These are phyloP conservation scores for Montipora efflorescens DNA, from an alignment of 64 coral and sea anemone genomes.

Conservation along the genomic window DNA sequence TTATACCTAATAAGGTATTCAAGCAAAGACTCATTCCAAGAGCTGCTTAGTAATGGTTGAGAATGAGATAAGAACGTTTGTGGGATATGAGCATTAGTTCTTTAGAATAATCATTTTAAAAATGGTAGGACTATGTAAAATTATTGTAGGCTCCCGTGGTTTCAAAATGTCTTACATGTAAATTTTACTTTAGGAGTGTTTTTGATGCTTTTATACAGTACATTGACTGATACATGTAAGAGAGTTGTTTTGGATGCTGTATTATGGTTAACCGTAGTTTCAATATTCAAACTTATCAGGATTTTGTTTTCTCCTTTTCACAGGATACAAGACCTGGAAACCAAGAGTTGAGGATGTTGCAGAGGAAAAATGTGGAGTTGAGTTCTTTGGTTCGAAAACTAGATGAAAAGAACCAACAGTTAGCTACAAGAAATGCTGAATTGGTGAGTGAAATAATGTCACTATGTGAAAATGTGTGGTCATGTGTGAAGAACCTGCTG, in stretches of 20 bases:
- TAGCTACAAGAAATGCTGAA: conserved; percentile 91
- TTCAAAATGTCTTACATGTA: background rate
- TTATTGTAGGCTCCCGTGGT: background rate
- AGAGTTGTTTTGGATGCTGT: background rate
- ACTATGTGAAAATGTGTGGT: background rate
- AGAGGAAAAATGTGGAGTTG: conserved; percentile 84
- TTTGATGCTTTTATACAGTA: too few relatives aligned
- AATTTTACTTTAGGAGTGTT: too few relatives aligned
- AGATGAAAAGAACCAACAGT: conserved; percentile 94
- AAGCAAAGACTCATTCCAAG: conserved; percentile 47
- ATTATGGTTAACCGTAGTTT: background rate
- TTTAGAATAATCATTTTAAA: background rate
- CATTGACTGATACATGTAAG: too few relatives aligned
- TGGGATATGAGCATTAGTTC: background rate
- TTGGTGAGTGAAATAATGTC: conserved; percentile 56
- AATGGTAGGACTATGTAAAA: background rate
- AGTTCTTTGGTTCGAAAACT: conserved; percentile 92
- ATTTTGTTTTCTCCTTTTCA: background rate
- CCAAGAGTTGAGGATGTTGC: conserved; percentile 72
- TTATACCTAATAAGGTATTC: conserved; percentile 49
- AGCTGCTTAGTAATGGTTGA: background rate
- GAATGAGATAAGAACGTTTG: background rate
- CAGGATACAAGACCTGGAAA: conserved; percentile 56
- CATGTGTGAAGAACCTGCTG: conserved; percentile 51
- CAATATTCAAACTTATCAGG: background rate